phyloP scores from a whole-genome alignment of 2,113 vertebrate species.

The Merops nubicus region DNA sequence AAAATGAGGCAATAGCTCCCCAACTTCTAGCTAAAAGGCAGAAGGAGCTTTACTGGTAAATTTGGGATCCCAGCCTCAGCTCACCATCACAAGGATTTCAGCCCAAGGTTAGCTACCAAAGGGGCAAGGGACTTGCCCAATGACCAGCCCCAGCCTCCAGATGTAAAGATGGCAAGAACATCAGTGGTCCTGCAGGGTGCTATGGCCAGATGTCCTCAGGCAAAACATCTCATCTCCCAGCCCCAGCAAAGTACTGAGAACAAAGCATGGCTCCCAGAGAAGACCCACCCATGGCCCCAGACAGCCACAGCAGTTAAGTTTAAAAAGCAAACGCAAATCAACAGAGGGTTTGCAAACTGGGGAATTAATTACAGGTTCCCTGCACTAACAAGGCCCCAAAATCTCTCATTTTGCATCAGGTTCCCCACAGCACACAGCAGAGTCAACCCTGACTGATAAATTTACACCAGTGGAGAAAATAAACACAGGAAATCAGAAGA shows the following conservation, averaged over 20 bases:
- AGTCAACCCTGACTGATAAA: constrained; percentile 36
- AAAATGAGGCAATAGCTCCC: background rate
- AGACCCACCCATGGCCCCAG: fast-evolving
- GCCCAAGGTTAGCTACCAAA: background rate
- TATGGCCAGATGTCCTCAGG: background rate
- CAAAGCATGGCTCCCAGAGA: background rate
- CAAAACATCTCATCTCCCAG: background rate
- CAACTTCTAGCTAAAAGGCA: background rate
- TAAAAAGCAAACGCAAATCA: background rate
- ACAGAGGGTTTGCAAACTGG: background rate
- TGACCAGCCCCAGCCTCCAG: background rate
- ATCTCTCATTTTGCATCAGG: background rate
- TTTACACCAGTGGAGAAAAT: constrained; percentile 5
- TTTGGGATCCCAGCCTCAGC: background rate
- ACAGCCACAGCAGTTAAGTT: fast-evolving
- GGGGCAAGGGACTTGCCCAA: background rate
- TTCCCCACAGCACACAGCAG: background rate
- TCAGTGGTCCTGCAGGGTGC: background rate
- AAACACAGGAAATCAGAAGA: constrained; percentile 59
- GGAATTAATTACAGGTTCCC: background rate
- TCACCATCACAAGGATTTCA: background rate
- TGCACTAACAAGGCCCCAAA: background rate
- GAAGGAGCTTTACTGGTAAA: background rate
- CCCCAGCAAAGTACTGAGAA: fast-evolving
- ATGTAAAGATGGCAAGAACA: background rate